Conservation (phyloP, 2,113 vertebrate species). For the Heterocephalus glaber region DNA sequence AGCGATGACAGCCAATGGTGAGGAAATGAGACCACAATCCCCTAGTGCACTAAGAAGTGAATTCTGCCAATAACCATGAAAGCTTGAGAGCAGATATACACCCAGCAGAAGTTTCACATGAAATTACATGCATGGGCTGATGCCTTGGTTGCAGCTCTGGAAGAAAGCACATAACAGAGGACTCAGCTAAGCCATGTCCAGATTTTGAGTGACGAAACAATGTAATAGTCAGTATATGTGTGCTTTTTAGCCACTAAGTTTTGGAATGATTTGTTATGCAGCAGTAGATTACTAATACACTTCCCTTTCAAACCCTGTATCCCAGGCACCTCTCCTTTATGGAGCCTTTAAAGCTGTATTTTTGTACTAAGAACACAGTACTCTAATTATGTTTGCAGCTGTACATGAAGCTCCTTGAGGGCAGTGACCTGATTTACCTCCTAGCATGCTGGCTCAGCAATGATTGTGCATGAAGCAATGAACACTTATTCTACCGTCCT, state of each 20-base stretch:
- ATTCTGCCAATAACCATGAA: neutral
- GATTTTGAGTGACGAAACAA: neutral
- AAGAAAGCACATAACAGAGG: neutral
- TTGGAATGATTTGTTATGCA: constrained; percentile 32
- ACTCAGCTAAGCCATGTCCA: neutral
- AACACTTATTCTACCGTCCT: neutral
- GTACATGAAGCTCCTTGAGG: neutral
- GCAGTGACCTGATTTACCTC: constrained; percentile 42
- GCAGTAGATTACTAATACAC: neutral
- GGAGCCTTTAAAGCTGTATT: neutral
- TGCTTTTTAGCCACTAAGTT: neutral
- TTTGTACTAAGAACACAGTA: neutral
- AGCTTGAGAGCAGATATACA: neutral
- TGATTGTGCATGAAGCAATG: constrained; percentile 17
- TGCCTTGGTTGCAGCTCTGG: neutral
- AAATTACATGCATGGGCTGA: neutral
- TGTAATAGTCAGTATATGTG: neutral
- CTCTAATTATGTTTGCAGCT: constrained; percentile 35
- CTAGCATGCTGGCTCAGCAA: neutral
- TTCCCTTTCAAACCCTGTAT: neutral
- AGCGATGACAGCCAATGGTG: neutral
- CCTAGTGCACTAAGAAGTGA: neutral
- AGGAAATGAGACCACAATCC: neutral
- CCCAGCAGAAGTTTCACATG: neutral
- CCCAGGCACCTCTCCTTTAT: neutral